Base-by-base conservation (phyloP, 2,888 invertebrate species). In the Monoplex corrugatus region DNA sequence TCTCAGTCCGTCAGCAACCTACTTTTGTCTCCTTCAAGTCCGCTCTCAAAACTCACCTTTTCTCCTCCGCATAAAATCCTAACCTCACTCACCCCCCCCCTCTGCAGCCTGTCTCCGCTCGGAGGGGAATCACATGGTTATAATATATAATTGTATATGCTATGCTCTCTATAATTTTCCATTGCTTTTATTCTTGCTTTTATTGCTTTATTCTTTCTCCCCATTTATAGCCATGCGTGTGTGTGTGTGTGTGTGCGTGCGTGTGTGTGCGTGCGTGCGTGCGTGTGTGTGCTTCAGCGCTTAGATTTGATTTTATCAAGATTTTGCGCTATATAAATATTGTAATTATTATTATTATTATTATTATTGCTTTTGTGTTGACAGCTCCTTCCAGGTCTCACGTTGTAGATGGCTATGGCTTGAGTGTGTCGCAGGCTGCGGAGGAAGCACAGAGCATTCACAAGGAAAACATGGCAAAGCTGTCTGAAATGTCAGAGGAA, bases 401-500 rank as follows among this genome's bases (percentile, higher is more conserved):
- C 50, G 72, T 92, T 5, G 45, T 94, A 35, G 91, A 93, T 80
- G 94, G 94, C 5, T 89, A 89, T 23, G 94, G 94, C 6, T 91
- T 94, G 0, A 93, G 94, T 92, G 94, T 93, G 32, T 93, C 93
- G 32, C 92, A 92, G 89, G 93, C 93, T 72, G 90, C 91, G 82
- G 90, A 91, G 45, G 96, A 96, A 92, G 96, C 88, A 40, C 92
- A 92, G 96, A 97, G 93, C 89, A 98, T 98, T 90, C 98, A 98
- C 94, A 95, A 96, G 91, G 97, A 98, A 96, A 99, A 98, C 96
- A 83, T 97, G 0, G 96, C 97, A 92, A 96, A 97, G 89, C 95
- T 99, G 23, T 96, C 96, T 75, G 96, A 97, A 94, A 97, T 98
- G 98, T 97, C 97, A 1, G 96, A 97, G 92, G 96, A 97, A 87